Percentiles rank a stretch among this genome's conserved stretches.
These are phyloP conservation scores for Hymenopus coronatus DNA, from an alignment of 2,888 invertebrate genomes.

Conservation along the genomic window DNA sequence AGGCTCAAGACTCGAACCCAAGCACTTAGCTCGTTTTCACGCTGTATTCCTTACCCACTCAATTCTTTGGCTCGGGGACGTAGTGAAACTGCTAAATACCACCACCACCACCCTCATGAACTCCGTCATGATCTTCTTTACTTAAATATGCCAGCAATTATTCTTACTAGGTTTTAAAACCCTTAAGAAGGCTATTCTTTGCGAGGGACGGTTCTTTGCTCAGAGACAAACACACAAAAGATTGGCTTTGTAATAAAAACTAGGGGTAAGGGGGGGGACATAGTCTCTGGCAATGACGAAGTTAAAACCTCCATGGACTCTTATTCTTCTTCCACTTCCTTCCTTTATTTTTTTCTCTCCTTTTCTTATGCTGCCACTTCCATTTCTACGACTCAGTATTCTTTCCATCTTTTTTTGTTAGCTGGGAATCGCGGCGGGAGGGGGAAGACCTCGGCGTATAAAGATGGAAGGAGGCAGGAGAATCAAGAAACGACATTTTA, in stretches of 20 bases:
- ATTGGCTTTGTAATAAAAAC: conserved; percentile 25
- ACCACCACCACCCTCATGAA: background rate
- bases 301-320: conserved; percentile 15
- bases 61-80: conserved; percentile 21
- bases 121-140: conserved; percentile 32
- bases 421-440: background rate
- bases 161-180: conserved; percentile 51
- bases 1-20: too few species aligned
- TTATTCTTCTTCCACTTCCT: conserved; percentile 8
- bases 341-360: background rate
- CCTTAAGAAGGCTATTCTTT: conserved; percentile 51
- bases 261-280: background rate
- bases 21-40: background rate
- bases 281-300: background rate
- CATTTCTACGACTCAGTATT: background rate
- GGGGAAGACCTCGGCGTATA: background rate
- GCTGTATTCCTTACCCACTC: background rate
- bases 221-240: conserved; percentile 26
- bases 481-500: conserved; percentile 47
- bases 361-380: background rate
- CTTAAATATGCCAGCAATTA: conserved; percentile 52
- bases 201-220: conserved; percentile 37
- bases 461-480: background rate
- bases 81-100: conserved; percentile 28
- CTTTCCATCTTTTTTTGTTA: background rate